Conservation (phyloP, 2,797 vertebrate genomes). For the Sebastes steindachneri region DNA sequence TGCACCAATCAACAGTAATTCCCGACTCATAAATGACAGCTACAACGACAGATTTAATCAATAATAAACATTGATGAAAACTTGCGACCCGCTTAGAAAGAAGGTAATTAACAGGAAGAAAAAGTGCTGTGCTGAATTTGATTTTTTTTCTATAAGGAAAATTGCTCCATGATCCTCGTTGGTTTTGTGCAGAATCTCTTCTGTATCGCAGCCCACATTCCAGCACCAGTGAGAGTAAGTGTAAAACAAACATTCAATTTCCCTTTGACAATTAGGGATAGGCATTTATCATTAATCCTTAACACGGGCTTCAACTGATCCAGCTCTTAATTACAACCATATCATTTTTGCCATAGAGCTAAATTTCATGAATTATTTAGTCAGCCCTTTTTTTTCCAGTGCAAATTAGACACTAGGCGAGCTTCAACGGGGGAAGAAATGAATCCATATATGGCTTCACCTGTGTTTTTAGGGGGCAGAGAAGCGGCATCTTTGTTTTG, state of each 20-base stretch:
- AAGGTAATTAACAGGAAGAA: slow-evolving; percentile 58
- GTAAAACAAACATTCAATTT: slow-evolving; percentile 57
- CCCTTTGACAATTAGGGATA: slow-evolving; percentile 54
- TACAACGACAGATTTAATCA: slow-evolving; percentile 69
- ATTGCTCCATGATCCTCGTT: background rate
- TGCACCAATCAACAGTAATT: slow-evolving; percentile 78
- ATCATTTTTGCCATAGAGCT: slow-evolving; percentile 51
- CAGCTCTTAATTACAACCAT: slow-evolving; percentile 60
- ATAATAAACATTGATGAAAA: slow-evolving; percentile 76
- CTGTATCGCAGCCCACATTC: background rate
- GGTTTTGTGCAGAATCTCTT: background rate
- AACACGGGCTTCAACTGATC: slow-evolving; percentile 41
- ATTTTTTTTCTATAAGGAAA: slow-evolving; percentile 19
- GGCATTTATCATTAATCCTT: slow-evolving; percentile 56
- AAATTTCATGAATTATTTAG: slow-evolving; percentile 64
- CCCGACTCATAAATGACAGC: slow-evolving; percentile 70
- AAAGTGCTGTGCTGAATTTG: slow-evolving; percentile 22
- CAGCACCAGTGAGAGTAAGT: slow-evolving; percentile 6
- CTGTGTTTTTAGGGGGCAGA: background rate
- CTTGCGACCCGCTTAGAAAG: slow-evolving; percentile 53
- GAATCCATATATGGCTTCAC: background rate
- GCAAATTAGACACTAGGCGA: background rate
- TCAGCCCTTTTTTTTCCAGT: background rate
- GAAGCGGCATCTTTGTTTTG: slow-evolving; percentile 5
- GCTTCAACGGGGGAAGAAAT: background rate